Base-by-base conservation (phyloP, 2,888 invertebrate genomes). In the Cancer borealis region DNA sequence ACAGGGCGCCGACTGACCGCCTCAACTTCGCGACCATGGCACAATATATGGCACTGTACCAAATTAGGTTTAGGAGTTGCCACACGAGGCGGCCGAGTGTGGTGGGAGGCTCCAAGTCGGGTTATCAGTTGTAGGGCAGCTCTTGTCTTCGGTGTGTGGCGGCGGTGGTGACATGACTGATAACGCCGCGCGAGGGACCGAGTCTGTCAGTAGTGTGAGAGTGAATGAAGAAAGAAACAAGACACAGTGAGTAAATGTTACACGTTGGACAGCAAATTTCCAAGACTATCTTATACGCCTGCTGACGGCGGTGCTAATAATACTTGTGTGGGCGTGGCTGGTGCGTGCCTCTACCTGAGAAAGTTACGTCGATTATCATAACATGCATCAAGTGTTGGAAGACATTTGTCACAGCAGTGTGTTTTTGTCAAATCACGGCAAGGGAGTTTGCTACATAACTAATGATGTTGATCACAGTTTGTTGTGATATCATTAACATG, bases 21-120 rank as follows among this genome's bases (percentile, higher is more conserved):
- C 54, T 49, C 49, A 92, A 88, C 88, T 92, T 73, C 87, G 49
- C 54, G 49, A 93, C 90, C 90, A 93, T 73, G 90, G 93, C 79
- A 84, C 87, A 84, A 88, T 92, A 92, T 93, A 93, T 93, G 93
- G 93, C 93, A 92, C 88, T 90, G 93, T 91, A 92, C 93, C 91
- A 88, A 93, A 92, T 92, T 92, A 89, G 92, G 66, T 93, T 91
- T 91, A 49, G 88, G 92, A 88, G 93, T 93, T 93, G 93, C 87
- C 92, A 92, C 46, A 87, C 30, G 87, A 88, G 26, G 84, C 79
- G 84, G n/a, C 73, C 79, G 92, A 30, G 92, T 84, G 92, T 84
- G 84, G 47, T 73, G 92, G 30, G 46, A 79, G 91, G 46, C 30
- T 79, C 47, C 66, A 90, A 45, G 47, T 47, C 79, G 21, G 92